Conservation (phyloP, 2,888 invertebrate species). For the Cenopis cana region DNA sequence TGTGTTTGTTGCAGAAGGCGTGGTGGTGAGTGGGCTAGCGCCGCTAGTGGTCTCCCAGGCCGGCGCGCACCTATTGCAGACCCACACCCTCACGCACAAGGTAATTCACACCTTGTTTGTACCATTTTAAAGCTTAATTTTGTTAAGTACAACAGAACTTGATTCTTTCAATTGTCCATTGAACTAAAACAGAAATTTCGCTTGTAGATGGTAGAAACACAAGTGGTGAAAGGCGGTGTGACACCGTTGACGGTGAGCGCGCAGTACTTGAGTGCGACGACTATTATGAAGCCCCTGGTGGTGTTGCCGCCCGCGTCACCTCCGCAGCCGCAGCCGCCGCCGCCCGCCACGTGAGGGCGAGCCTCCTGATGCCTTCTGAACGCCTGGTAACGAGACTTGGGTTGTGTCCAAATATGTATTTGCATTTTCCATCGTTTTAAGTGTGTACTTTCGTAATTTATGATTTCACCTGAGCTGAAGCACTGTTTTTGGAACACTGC, state of each 20-base stretch:
- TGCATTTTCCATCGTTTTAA: conserved; percentile 30
- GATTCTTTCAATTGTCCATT: conserved; percentile 1
- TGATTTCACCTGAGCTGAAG: conserved; percentile 5
- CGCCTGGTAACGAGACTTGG: conserved; percentile 51
- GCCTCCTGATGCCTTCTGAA: conserved; percentile 41
- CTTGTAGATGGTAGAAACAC: conserved; percentile 77
- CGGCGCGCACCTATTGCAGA: conserved; percentile 86
- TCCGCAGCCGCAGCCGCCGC: conserved; percentile 49
- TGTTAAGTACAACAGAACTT: neutral
- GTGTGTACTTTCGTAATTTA: neutral
- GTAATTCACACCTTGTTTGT: conserved; percentile 63
- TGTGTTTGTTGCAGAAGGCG: conserved; percentile 60
- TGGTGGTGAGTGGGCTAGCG: conserved; percentile 83
- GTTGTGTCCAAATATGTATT: conserved; percentile 2
- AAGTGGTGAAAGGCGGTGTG: conserved; percentile 84
- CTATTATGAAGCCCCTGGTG: conserved; percentile 88
- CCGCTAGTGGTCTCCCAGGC: conserved; percentile 89
- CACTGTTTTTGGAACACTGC: conserved; percentile 43
- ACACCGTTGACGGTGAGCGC: conserved; percentile 88
- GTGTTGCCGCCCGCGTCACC: conserved; percentile 77
- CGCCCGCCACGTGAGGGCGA: conserved; percentile 49
- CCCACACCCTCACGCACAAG: conserved; percentile 88
- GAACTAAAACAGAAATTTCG: conserved; percentile 17
- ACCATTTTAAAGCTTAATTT: conserved; percentile 43
- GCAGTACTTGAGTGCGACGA: conserved; percentile 87